A percentile compares a stretch with the other conserved stretches of the same genome.
These are phyloP conservation scores for Phyllotreta striolata DNA, from an alignment of 2,888 invertebrate species.

Conservation along the genomic window DNA sequence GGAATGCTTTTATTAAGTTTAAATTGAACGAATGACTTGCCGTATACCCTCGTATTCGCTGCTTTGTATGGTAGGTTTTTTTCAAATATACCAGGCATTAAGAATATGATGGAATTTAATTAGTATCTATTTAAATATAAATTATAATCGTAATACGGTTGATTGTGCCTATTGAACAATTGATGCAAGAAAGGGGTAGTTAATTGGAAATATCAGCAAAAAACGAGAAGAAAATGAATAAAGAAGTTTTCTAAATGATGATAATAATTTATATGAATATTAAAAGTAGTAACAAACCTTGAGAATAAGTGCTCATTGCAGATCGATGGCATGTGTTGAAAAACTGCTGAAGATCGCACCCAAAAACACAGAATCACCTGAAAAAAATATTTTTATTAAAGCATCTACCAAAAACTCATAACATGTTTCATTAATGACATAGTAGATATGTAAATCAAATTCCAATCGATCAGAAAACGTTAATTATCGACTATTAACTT, in stretches of 20 bases:
- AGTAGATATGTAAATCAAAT: neutral
- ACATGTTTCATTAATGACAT: too few species aligned
- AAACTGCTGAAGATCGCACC: conserved; percentile 48
- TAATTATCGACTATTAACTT: too few species aligned
- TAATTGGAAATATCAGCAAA: too few species aligned
- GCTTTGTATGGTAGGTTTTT: too few species aligned
- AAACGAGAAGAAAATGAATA: neutral
- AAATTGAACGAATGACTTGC: conserved; percentile 35
- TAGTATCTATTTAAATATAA: too few species aligned
- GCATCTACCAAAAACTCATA: neutral
- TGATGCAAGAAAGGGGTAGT: too few species aligned
- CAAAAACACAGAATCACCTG: conserved; percentile 59
- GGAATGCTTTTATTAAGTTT: conserved; percentile 33
- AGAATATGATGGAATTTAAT: too few species aligned
- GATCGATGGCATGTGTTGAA: conserved; percentile 56
- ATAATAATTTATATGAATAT: too few species aligned
- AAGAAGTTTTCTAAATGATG: neutral
- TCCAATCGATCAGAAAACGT: too few species aligned
- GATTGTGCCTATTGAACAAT: too few species aligned
- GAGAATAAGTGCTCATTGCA: conserved; percentile 58
- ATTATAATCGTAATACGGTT: too few species aligned
- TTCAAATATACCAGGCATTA: too few species aligned
- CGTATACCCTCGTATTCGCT: conserved; percentile 5
- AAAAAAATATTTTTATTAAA: conserved; percentile 25
- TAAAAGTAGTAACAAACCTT: conserved; percentile 53